Evolutionary conservation across 30 jellyfish, hydroid and myxozoan species (phyloP), one percentile per base, ranked within the genome.

Genomic region (Aurelia sp.): DNA sequence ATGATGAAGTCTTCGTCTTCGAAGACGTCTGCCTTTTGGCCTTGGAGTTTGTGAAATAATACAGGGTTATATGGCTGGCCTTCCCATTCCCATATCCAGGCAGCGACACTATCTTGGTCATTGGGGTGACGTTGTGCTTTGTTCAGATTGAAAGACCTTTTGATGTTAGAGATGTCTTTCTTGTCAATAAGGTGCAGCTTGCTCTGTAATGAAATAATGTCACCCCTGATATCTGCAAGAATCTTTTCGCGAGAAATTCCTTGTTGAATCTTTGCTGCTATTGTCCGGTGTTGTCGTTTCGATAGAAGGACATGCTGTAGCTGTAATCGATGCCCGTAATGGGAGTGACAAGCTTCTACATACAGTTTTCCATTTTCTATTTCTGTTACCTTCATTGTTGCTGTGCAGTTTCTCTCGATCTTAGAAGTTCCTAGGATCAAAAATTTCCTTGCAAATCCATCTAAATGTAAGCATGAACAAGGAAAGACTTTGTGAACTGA

Each of bases 221-320:
- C 31, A 75, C 57, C 61, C 18, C 86, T 48, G 27, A 75, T 35
- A 21, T 75, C 86, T 48, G 33, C 81, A 4, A 75, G 73, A 15
- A 75, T 75, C 30, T 75, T 75, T 22, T 48, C 77, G 16, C 86
- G 82, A 13, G 84, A 22, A 20, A 73, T 72, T 16, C 84, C 74
- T 73, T 73, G 84, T 31, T 75, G 75, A n/a, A 75, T 41, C 57
- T 75, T 75, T 12, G 86, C 86, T n/a, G 80, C 76, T 19, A n/a
- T 60, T 60, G 24, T 22, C 55, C 31, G 55, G 73, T 57, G 31
- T 75, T 75, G n/a, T 35, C 80, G 52, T 41, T 58, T 75, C 57
- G 86, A 31, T 75, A 75, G 17, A 58, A 74, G 57, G 51, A 75
- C 57, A 48, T 75, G 80, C 73, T 78, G 82, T 59, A 78, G 64